phyloP scores from a whole-genome alignment of 2,113 vertebrate species.

The Hemicordylus capensis region DNA sequence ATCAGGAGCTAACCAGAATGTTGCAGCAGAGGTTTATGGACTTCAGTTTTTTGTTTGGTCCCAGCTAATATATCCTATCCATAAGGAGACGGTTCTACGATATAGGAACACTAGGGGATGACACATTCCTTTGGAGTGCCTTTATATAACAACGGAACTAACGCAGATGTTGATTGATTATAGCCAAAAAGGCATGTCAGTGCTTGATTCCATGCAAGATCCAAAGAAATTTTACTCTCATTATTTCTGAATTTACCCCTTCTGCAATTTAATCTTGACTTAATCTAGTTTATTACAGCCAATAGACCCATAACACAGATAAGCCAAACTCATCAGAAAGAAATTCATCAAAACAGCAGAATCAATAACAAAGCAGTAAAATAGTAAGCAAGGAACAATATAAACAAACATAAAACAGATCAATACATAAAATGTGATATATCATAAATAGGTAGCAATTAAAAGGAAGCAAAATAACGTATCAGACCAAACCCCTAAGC shows the following conservation, averaged over 20 bases:
- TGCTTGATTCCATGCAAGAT: conserved; percentile 25
- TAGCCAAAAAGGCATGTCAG: conserved; percentile 23
- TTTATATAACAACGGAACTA: conserved; percentile 15
- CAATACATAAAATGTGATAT: too few relatives aligned
- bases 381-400: too few relatives aligned
- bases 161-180: conserved; percentile 31
- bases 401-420: too few relatives aligned
- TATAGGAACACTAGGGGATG: neutral
- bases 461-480: too few relatives aligned
- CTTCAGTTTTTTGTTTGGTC: conserved; percentile 2
- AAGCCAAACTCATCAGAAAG: too few relatives aligned
- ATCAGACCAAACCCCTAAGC: too few relatives aligned
- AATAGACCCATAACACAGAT: too few relatives aligned
- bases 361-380: too few relatives aligned
- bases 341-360: too few relatives aligned
- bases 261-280: too few relatives aligned
- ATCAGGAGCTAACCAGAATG: conserved; percentile 40
- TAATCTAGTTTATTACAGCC: too few relatives aligned
- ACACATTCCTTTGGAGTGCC: neutral
- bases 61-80: neutral
- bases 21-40: conserved; percentile 30
- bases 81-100: neutral
- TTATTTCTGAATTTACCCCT: conserved; percentile 4
- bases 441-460: too few relatives aligned
- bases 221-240: conserved; percentile 39